These are phyloP conservation scores for Xanthia togata DNA, from an alignment of 2,888 invertebrate species.

Conservation along the genomic window DNA sequence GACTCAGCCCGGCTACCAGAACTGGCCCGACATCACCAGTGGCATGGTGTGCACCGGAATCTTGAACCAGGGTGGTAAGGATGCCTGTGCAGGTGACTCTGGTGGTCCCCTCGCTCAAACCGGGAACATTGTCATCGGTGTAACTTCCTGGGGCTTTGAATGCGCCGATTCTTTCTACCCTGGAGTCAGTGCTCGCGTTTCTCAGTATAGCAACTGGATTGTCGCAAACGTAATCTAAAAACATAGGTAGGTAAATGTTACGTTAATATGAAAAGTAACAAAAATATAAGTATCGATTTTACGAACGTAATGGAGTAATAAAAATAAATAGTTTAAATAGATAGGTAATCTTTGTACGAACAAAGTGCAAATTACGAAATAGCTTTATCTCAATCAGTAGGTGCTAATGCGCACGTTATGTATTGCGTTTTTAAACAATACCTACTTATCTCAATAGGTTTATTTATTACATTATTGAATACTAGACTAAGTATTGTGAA, in stretches of 20 bases:
- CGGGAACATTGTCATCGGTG: conserved; percentile 80
- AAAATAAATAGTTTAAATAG: not conserved
- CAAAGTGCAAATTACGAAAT: conserved; percentile 3
- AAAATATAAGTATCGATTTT: not conserved
- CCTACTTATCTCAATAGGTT: not conserved
- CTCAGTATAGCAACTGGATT: conserved; percentile 77
- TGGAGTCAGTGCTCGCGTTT: conserved; percentile 87
- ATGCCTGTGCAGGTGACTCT: conserved; percentile 87
- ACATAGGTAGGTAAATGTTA: not conserved
- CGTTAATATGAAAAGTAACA: not conserved
- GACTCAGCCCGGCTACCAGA: conserved; percentile 44
- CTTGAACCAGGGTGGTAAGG: conserved; percentile 71
- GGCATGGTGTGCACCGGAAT: conserved; percentile 79
- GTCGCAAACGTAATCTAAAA: conserved; percentile 22
- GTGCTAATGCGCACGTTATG: not conserved
- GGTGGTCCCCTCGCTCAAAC: conserved; percentile 85
- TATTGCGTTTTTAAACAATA: not conserved
- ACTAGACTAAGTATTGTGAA: conserved; percentile 4
- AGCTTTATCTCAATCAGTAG: not conserved
- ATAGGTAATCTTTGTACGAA: not conserved
- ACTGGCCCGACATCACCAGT: conserved; percentile 63
- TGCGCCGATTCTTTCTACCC: conserved; percentile 86
- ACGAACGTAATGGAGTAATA: not conserved
- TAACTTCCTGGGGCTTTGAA: conserved; percentile 87
- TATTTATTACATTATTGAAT: not conserved